These are phyloP conservation scores for Periphyllus acericola DNA, from an alignment of 2,888 invertebrate genomes.

Conservation along the genomic window DNA sequence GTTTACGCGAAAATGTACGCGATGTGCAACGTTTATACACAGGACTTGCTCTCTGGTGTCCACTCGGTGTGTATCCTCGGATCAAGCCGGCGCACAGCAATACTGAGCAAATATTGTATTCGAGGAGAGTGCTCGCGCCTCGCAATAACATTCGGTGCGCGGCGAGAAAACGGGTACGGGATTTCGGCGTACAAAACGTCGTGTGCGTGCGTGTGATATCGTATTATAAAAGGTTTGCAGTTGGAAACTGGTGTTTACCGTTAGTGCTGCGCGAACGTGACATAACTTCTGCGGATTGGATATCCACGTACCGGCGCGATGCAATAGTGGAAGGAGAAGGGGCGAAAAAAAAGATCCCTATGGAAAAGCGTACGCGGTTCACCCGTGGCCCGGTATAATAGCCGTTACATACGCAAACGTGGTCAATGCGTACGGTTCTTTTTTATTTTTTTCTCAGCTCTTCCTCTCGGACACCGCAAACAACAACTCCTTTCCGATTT, in stretches of 20 bases:
- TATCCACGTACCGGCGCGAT: neutral
- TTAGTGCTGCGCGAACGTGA: conserved; percentile 46
- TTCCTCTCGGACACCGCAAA: neutral
- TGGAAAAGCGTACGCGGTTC: neutral
- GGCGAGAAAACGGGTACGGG: conserved; percentile 39
- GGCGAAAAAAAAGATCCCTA: neutral
- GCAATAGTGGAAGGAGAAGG: neutral
- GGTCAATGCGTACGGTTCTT: neutral
- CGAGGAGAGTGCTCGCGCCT: neutral
- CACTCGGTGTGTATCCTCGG: neutral
- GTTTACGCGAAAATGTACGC: neutral
- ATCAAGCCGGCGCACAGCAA: conserved; percentile 1
- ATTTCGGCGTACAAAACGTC: neutral
- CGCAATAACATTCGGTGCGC: conserved; percentile 22
- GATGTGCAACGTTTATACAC: neutral
- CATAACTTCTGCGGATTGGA: conserved; percentile 51
- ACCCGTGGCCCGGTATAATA: neutral
- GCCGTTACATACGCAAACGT: conserved; percentile 14
- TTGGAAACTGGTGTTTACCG: conserved; percentile 45
- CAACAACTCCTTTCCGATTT: neutral
- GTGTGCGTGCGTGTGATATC: neutral
- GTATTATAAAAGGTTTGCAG: conserved; percentile 4
- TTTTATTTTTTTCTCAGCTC: neutral
- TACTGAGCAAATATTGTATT: no score
- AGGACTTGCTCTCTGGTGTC: neutral